phyloP scores from a whole-genome alignment of 53 echinoderm and acorn worm genomes.

The Mesocentrotus franciscanus region DNA sequence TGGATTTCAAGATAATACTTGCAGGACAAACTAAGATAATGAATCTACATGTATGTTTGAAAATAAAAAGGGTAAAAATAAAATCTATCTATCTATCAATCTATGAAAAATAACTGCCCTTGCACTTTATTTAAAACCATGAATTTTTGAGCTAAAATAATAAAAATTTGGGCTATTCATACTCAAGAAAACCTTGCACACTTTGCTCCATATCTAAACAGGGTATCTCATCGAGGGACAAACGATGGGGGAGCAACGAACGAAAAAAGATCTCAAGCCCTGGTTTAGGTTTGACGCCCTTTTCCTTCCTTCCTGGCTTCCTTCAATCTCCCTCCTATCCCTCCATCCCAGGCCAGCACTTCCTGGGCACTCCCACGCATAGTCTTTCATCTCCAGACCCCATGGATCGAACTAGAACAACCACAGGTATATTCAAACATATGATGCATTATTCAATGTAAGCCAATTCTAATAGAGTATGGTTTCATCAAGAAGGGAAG shows the following conservation, averaged over 20 bases:
- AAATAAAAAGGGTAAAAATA: no score
- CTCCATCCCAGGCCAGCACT: conserved; percentile 55
- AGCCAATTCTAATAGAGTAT: background rate
- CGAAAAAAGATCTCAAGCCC: conserved; percentile 28
- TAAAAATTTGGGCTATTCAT: background rate
- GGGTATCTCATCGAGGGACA: conserved; percentile 31
- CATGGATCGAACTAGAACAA: background rate
- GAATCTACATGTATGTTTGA: no score
- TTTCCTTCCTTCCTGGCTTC: conserved; percentile 55
- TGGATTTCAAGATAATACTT: background rate
- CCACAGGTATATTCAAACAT: background rate
- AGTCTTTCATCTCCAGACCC: conserved; percentile 50
- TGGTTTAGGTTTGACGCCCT: conserved; percentile 54
- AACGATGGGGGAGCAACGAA: conserved; percentile 35
- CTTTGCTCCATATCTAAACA: background rate
- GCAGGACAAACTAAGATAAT: no score
- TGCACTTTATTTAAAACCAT: background rate
- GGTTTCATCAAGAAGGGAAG: background rate
- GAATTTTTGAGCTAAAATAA: background rate
- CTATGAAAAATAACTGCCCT: background rate
- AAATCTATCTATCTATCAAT: no score
- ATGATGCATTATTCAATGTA: background rate
- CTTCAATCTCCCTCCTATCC: conserved; percentile 48
- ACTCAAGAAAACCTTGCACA: background rate
- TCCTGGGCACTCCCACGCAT: conserved; percentile 63